Conservation (phyloP, 2,888 invertebrate genomes). For the Machimus atricapillus region DNA sequence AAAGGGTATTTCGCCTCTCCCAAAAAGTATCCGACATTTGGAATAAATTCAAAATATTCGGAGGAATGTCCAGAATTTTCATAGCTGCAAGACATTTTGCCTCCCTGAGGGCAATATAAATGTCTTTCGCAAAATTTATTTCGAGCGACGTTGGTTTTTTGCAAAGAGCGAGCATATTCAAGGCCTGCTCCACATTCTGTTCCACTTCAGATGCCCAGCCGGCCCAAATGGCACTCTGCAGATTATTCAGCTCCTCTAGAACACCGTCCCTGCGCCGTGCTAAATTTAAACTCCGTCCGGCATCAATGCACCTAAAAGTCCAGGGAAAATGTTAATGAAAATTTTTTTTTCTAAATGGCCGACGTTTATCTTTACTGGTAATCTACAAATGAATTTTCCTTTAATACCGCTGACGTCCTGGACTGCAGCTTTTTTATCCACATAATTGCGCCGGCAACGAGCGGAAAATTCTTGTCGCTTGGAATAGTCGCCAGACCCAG, state of each 20-base stretch:
- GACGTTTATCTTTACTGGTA: not conserved
- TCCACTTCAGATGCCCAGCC: conserved; percentile 66
- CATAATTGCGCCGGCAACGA: conserved; percentile 73
- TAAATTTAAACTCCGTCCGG: conserved; percentile 50
- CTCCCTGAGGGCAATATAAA: conserved; percentile 45
- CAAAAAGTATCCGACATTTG: conserved; percentile 54
- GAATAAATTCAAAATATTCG: conserved; percentile 53
- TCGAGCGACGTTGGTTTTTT: conserved; percentile 28
- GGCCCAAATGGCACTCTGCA: conserved; percentile 64
- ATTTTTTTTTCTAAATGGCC: not conserved
- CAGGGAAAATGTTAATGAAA: not conserved
- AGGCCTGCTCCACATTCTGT: conserved; percentile 61
- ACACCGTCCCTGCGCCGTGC: conserved; percentile 61
- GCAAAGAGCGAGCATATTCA: conserved; percentile 48
- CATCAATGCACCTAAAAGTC: conserved; percentile 54
- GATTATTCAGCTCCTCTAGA: conserved; percentile 60
- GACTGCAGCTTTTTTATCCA: conserved; percentile 65
- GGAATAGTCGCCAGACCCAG: conserved; percentile 51
- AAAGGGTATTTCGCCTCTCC: conserved; percentile 61
- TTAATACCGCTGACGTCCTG: conserved; percentile 46
- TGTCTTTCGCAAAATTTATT: conserved; percentile 43
- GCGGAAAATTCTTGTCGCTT: conserved; percentile 67
- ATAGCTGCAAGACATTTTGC: conserved; percentile 43
- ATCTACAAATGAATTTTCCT: conserved; percentile 25
- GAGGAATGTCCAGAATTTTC: not conserved